These are phyloP conservation scores for Mycteria americana DNA, from an alignment of 2,797 vertebrate species.

Conservation along the genomic window DNA sequence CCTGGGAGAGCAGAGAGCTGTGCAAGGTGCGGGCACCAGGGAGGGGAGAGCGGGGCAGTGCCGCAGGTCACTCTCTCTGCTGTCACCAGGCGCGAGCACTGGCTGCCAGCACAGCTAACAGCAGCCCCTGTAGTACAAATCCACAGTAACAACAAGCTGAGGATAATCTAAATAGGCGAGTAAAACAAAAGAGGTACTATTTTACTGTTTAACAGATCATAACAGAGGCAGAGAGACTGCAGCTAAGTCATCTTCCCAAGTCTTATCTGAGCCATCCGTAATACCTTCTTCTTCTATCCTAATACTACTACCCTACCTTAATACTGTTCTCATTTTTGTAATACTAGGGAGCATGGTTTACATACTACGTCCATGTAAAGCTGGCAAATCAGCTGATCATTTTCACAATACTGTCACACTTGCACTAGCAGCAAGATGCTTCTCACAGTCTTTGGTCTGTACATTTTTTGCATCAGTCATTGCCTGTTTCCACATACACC, in stretches of 20 bases:
- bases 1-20: background rate
- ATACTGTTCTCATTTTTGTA: background rate
- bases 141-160: background rate
- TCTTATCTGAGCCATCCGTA: background rate
- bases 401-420: background rate
- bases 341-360: background rate
- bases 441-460: background rate
- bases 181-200: background rate
- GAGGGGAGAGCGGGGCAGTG: background rate
- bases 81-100: accelerated
- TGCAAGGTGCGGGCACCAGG: background rate
- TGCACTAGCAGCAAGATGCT: background rate
- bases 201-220: background rate
- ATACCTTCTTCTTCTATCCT: background rate
- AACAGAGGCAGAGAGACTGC: background rate
- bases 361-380: background rate
- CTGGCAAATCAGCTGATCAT: background rate
- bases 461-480: background rate
- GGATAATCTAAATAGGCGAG: background rate
- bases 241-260: background rate
- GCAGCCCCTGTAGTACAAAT: background rate
- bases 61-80: background rate
- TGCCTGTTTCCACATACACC: background rate
- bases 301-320: background rate
- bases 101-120: background rate